These are phyloP conservation scores for Cyprinodon diabolis DNA, from an alignment of 2,797 vertebrate species.

Conservation along the genomic window DNA sequence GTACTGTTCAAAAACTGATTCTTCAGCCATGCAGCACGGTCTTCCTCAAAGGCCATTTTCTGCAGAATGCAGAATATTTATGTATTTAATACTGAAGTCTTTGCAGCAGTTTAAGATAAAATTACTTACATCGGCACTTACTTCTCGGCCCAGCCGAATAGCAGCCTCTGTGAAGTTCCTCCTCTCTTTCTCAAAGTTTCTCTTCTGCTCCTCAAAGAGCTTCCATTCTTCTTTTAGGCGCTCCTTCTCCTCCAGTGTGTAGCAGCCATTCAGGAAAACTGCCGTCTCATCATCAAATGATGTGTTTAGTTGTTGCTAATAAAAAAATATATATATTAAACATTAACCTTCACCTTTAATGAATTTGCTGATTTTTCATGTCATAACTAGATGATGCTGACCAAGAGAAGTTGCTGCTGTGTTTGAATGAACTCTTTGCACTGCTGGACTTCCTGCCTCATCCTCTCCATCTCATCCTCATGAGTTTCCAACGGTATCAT, in stretches of 20 bases:
- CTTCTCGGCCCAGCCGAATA: constrained; percentile 94
- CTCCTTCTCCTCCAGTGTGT: constrained; percentile 95
- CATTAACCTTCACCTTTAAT: not conserved
- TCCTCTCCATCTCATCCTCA: constrained; percentile 88
- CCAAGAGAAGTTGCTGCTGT: constrained; percentile 95
- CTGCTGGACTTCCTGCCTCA: constrained; percentile 91
- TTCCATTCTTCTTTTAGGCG: constrained; percentile 96
- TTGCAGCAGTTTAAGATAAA: not conserved
- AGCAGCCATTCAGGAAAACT: constrained; percentile 91
- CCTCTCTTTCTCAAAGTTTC: constrained; percentile 95
- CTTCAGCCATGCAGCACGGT: constrained; percentile 81
- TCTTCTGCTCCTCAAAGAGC: constrained; percentile 94
- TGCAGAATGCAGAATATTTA: constrained; percentile 26
- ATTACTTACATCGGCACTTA: constrained; percentile 37
- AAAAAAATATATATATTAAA: not conserved
- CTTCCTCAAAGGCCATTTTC: constrained; percentile 82
- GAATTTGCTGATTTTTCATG: not conserved
- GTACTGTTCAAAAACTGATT: constrained; percentile 85
- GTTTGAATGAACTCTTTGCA: constrained; percentile 96
- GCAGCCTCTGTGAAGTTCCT: constrained; percentile 97
- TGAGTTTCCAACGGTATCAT: constrained; percentile 88
- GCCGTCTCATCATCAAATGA: constrained; percentile 94
- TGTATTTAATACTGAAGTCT: not conserved
- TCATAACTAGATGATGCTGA: constrained; percentile 55
- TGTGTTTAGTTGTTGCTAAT: constrained; percentile 90